Evolutionary conservation across 1,140 invertebrate species (phyloP).

Genomic region (Brachionus rubens): DNA sequence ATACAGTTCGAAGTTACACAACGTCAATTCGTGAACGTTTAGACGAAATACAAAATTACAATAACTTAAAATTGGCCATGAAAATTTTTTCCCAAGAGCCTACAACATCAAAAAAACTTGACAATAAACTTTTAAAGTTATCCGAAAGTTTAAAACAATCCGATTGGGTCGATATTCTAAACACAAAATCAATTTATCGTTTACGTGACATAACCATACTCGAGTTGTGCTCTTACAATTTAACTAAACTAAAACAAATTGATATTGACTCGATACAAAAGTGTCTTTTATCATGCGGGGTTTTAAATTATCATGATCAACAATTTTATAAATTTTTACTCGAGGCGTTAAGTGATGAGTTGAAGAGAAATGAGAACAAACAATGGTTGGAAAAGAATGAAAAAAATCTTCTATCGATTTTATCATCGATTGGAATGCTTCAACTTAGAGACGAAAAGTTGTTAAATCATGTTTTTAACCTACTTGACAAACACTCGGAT

Average conservation of each 20-base stretch:
- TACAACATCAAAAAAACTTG: neutral
- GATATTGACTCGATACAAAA: slow-evolving; percentile 40
- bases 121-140: slow-evolving; percentile 5
- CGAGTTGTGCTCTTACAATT: slow-evolving; percentile 27
- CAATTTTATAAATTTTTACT: slow-evolving; percentile 36
- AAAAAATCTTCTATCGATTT: slow-evolving; percentile 14
- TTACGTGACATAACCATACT: neutral
- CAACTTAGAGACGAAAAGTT: slow-evolving; percentile 36
- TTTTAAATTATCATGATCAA: slow-evolving; percentile 11
- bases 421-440: slow-evolving; percentile 26
- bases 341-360: neutral
- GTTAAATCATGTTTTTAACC: neutral
- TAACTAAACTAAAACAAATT: slow-evolving; percentile 2
- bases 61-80: neutral
- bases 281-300: slow-evolving; percentile 27
- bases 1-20: slow-evolving; percentile 6
- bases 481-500: neutral
- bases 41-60: slow-evolving; percentile 15
- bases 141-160: neutral
- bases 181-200: slow-evolving; percentile 23
- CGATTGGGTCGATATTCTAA: slow-evolving; percentile 37
- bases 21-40: neutral
- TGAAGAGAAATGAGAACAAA: neutral
- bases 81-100: slow-evolving; percentile 3
- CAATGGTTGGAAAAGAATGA: slow-evolving; percentile 2